Evolutionary conservation across 2,888 invertebrate species (phyloP).

Genomic region (Adelphocoris suturalis): DNA sequence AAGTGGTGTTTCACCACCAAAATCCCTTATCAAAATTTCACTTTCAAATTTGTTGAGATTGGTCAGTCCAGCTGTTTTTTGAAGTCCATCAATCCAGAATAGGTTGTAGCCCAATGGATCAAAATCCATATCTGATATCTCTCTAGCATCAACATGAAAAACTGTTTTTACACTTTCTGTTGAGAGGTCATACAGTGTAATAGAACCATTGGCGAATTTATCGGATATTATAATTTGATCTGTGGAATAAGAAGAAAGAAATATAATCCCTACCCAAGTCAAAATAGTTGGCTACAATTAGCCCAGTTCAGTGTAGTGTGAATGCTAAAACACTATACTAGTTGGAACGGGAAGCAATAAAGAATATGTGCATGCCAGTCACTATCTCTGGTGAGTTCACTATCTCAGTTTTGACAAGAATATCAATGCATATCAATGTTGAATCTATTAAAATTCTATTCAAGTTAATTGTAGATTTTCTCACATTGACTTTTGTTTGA

Average conservation of each 20-base stretch:
- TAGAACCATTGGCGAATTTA: background rate
- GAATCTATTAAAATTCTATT: no score
- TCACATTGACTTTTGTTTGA: no score
- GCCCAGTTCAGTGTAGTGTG: no score
- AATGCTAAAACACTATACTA: no score
- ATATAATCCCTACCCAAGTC: background rate
- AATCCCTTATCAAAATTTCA: constrained; percentile 82
- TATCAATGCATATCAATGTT: no score
- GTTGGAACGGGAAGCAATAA: no score
- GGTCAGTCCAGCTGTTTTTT: constrained; percentile 84
- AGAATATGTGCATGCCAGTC: no score
- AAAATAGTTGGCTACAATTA: no score
- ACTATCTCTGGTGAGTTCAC: no score
- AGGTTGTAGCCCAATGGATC: constrained; percentile 87
- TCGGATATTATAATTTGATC: constrained; percentile 41
- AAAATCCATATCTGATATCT: constrained; percentile 81
- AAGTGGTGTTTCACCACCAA: constrained; percentile 83
- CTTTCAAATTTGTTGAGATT: constrained; percentile 82
- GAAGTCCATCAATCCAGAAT: constrained; percentile 85
- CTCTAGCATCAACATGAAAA: background rate
- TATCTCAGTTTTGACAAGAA: no score
- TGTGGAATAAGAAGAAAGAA: constrained; percentile 4
- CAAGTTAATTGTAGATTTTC: no score
- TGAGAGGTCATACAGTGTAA: constrained; percentile 40
- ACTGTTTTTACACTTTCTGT: background rate